Evolutionary conservation across 1,140 invertebrate species (phyloP).

Genomic region (Oryzaephilus surinamensis): DNA sequence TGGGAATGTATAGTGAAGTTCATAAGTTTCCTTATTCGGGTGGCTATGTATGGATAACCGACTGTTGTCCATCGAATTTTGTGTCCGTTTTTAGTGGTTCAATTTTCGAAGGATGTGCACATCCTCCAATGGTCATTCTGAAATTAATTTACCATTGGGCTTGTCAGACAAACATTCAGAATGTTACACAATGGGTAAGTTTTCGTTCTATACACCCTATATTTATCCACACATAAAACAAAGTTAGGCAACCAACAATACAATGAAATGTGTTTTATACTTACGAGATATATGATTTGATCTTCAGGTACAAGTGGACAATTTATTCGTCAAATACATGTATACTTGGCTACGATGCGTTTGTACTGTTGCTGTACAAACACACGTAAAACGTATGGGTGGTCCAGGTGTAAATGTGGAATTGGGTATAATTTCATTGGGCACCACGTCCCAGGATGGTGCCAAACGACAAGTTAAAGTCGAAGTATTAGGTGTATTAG

Average conservation of each 20-base stretch:
- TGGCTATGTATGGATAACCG: constrained; percentile 81
- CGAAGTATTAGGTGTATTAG: constrained; percentile 76
- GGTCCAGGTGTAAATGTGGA: constrained; percentile 55
- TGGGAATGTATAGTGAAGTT: constrained; percentile 74
- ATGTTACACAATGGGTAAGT: constrained; percentile 68
- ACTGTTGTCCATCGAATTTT: constrained; percentile 70
- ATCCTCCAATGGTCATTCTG: constrained; percentile 65
- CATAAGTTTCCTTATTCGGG: constrained; percentile 75
- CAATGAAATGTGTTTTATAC: too few species aligned
- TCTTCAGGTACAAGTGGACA: constrained; percentile 60
- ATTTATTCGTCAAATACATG: constrained; percentile 63
- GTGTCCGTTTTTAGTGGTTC: constrained; percentile 79
- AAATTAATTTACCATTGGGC: constrained; percentile 86
- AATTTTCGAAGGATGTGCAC: constrained; percentile 71
- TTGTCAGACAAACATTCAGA: constrained; percentile 77
- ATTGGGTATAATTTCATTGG: constrained; percentile 79
- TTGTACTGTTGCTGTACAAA: constrained; percentile 66
- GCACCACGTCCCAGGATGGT: constrained; percentile 75
- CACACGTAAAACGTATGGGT: constrained; percentile 59
- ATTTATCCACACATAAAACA: too few species aligned
- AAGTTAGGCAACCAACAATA: too few species aligned
- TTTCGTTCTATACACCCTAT: constrained; percentile 4
- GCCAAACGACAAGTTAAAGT: constrained; percentile 75
- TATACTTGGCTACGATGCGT: constrained; percentile 67
- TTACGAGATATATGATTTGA: too few species aligned